Conservation (phyloP, 1,140 invertebrate species). For the Coenobita brevimanus region DNA sequence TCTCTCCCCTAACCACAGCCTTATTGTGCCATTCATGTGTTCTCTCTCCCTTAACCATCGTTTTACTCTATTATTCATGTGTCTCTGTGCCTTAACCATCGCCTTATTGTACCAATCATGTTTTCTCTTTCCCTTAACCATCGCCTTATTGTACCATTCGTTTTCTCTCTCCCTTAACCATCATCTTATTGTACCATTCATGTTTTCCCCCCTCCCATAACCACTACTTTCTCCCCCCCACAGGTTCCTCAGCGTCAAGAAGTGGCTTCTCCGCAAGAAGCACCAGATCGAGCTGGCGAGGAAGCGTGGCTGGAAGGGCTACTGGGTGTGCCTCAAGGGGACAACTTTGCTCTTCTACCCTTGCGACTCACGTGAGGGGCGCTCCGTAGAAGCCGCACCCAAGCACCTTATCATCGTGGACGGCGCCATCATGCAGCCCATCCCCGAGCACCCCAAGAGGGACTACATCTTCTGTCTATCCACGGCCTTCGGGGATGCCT, state of each 20-base stretch:
- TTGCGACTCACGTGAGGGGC: constrained; percentile 92
- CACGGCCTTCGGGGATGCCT: constrained; percentile 97
- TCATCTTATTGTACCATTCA: not conserved
- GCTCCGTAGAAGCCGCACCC: constrained; percentile 90
- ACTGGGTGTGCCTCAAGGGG: constrained; percentile 98
- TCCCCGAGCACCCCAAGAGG: constrained; percentile 97
- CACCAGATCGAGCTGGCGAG: constrained; percentile 96
- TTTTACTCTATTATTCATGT: too few species aligned
- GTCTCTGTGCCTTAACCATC: too few species aligned
- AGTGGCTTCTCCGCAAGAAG: constrained; percentile 97
- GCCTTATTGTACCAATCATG: not conserved
- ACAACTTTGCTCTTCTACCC: constrained; percentile 97
- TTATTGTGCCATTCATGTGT: not conserved
- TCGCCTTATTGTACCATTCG: not conserved
- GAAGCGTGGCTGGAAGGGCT: constrained; percentile 97
- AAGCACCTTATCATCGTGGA: constrained; percentile 98
- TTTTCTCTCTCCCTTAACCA: not conserved
- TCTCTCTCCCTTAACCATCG: not conserved
- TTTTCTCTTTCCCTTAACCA: not conserved
- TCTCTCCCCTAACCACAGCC: not conserved
- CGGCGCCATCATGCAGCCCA: constrained; percentile 97
- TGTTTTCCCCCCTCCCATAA: not conserved
- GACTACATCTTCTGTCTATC: constrained; percentile 98
- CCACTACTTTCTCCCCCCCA: constrained; percentile 58
- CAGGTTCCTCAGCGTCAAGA: constrained; percentile 98